Percentiles rank a stretch among this genome's conserved stretches.
Conservation (phyloP, 2,797 vertebrate genomes). For the Pygocentrus nattereri region DNA sequence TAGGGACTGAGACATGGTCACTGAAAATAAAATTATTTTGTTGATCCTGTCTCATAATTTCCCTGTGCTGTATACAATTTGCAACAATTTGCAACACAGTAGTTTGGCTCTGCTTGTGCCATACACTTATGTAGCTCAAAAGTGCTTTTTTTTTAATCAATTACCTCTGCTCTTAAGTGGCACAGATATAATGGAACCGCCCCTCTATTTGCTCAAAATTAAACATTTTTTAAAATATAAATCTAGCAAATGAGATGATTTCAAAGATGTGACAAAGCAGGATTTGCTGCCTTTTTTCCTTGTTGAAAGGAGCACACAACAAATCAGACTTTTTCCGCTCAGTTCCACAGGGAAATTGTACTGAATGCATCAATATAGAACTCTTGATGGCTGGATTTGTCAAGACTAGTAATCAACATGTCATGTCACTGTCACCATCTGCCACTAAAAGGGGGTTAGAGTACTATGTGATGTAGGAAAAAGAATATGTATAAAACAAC, state of each 20-base stretch:
- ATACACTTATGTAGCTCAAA: neutral
- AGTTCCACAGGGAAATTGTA: neutral
- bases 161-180: neutral
- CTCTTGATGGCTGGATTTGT: slow-evolving; percentile 22
- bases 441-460: neutral
- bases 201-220: neutral
- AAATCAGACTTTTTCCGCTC: neutral
- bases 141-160: neutral
- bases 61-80: too few relatives aligned
- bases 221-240: too few relatives aligned
- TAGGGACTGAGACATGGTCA: too few relatives aligned
- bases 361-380: neutral
- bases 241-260: neutral
- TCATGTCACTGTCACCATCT: slow-evolving; percentile 21
- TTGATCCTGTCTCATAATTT: neutral
- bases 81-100: neutral
- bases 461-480: slow-evolving; percentile 6
- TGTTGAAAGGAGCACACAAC: neutral
- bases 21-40: neutral
- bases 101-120: neutral
- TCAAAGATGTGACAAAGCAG: neutral
- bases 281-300: neutral
- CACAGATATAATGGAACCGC: too few relatives aligned
- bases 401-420: slow-evolving; percentile 23
- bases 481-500: slow-evolving; percentile 15